A percentile compares a stretch with the other conserved stretches of the same genome.
phyloP scores from a whole-genome alignment of 2,888 invertebrate genomes.

The Pollenia labialis region DNA sequence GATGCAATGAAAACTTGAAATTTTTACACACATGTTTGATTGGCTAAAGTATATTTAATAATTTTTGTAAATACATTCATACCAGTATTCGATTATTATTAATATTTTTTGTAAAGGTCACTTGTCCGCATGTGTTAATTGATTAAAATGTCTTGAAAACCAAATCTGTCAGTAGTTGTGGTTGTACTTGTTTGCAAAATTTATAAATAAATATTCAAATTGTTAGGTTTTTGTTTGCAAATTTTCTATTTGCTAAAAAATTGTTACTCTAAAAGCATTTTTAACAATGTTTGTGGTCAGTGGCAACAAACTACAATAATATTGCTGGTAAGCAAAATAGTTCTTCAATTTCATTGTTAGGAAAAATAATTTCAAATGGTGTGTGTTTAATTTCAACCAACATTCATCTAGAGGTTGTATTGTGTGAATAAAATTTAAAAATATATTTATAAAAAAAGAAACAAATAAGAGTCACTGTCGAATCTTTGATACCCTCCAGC shows the following conservation, averaged over 20 bases:
- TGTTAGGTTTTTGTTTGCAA: constrained; percentile 6
- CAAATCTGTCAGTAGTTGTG: constrained; percentile 23
- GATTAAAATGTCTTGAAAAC: constrained; percentile 53
- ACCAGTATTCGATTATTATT: constrained; percentile 40
- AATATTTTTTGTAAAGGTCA: constrained; percentile 67
- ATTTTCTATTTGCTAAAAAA: constrained; percentile 23
- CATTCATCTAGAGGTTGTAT: constrained; percentile 18
- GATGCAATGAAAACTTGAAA: neutral
- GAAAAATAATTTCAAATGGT: constrained; percentile 12
- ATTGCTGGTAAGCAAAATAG: constrained; percentile 2
- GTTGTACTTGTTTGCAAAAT: constrained; percentile 42
- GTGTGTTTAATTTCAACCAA: constrained; percentile 27
- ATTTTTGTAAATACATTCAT: neutral
- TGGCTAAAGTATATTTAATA: neutral
- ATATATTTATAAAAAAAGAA: neutral
- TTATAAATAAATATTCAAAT: constrained; percentile 61
- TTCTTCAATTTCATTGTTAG: constrained; percentile 28
- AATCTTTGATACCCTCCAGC: too few relatives aligned
- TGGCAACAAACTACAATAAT: neutral
- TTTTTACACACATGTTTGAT: constrained; percentile 22
- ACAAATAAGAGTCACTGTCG: neutral
- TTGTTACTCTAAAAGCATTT: constrained; percentile 24
- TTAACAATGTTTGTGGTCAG: constrained; percentile 56
- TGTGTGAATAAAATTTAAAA: neutral
- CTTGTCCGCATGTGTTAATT: constrained; percentile 71